These are phyloP conservation scores for Polyommatus iphigenia DNA, from an alignment of 2,888 invertebrate genomes.

Conservation along the genomic window DNA sequence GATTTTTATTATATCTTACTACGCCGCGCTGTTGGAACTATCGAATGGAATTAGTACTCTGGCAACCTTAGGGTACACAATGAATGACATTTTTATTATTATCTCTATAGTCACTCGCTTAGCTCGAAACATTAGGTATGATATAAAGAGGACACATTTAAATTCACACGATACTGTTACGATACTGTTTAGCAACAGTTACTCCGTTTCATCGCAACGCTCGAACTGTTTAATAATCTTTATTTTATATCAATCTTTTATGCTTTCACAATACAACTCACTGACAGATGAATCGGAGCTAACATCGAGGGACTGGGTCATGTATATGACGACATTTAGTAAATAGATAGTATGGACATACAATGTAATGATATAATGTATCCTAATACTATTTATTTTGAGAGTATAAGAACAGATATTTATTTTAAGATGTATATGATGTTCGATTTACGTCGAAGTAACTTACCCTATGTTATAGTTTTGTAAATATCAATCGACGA, in stretches of 20 bases:
- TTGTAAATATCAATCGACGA: conserved; percentile 29
- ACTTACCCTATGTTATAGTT: conserved; percentile 21
- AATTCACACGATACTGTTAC: conserved; percentile 47
- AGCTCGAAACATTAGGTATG: conserved; percentile 46
- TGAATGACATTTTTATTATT: neutral
- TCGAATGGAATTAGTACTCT: neutral
- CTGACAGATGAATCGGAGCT: conserved; percentile 24
- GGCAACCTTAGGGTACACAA: neutral
- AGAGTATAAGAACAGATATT: conserved; percentile 40
- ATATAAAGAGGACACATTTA: conserved; percentile 48
- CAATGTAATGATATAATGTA: conserved; percentile 34
- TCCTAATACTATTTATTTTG: conserved; percentile 34
- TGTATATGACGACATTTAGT: conserved; percentile 33
- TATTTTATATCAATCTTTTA: neutral
- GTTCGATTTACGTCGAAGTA: conserved; percentile 55
- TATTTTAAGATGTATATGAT: conserved; percentile 41
- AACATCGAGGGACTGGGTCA: conserved; percentile 9
- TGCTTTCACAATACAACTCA: neutral
- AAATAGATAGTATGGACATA: conserved; percentile 30
- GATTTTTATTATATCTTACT: no score
- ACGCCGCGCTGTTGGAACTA: no score
- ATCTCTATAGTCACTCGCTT: conserved; percentile 49
- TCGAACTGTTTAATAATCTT: conserved; percentile 2
- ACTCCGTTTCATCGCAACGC: conserved; percentile 47
- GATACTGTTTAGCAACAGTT: conserved; percentile 51